Evolutionary conservation across 2,113 vertebrate species (phyloP).

Genomic region (Thunnus maccoyii): DNA sequence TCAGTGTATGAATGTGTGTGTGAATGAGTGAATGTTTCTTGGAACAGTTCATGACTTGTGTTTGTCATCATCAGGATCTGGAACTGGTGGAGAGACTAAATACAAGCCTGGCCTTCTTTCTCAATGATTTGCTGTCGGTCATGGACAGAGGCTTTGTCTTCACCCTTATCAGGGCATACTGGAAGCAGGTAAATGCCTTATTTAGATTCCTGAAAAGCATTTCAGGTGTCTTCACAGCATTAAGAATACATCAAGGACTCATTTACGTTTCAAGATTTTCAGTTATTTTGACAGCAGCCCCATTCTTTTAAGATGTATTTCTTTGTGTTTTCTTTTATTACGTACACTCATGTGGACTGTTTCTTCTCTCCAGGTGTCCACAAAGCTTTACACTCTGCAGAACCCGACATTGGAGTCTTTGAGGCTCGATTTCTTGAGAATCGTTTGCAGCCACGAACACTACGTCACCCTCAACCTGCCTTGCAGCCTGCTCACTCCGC

Average conservation of each 20-base stretch:
- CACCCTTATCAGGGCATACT: conserved; percentile 91
- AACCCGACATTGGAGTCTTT: conserved; percentile 95
- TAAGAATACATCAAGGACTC: neutral
- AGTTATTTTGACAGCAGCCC: neutral
- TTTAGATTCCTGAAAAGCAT: neutral
- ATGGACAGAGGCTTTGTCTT: conserved; percentile 99
- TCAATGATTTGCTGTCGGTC: conserved; percentile 96
- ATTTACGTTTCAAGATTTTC: neutral
- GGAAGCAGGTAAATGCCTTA: conserved; percentile 92
- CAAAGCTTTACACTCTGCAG: conserved; percentile 91
- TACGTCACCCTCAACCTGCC: conserved; percentile 98
- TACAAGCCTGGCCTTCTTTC: conserved; percentile 96
- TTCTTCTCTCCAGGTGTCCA: conserved; percentile 86
- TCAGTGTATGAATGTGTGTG: too few relatives aligned
- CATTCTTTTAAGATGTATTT: neutral
- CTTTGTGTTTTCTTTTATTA: neutral
- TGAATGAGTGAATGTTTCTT: too few relatives aligned
- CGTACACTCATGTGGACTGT: neutral
- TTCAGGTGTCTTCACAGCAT: neutral
- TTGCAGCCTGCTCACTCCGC: conserved; percentile 95
- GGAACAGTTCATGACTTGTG: neutral
- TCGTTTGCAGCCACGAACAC: conserved; percentile 97
- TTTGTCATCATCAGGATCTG: conserved; percentile 87
- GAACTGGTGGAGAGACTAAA: conserved; percentile 98
- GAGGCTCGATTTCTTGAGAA: conserved; percentile 94